Conservation (phyloP, 2,797 vertebrate genomes). For the Miichthys miiuy region DNA sequence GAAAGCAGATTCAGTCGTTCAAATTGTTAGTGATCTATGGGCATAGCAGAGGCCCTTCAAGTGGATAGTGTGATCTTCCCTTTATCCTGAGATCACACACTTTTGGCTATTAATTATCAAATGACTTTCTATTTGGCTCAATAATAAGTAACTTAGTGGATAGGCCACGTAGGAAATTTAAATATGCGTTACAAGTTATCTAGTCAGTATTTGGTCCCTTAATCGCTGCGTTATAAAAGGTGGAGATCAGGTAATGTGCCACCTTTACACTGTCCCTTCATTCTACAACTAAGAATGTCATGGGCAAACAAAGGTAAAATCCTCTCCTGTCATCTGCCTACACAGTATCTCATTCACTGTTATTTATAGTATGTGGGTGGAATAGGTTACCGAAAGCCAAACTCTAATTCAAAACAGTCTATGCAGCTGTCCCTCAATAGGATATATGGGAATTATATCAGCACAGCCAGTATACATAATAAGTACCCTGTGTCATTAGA, state of each 20-base stretch:
- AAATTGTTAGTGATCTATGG: slow-evolving; percentile 64
- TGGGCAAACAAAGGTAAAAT: slow-evolving; percentile 54
- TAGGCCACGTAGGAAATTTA: slow-evolving; percentile 45
- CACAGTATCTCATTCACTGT: slow-evolving; percentile 57
- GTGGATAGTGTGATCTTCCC: slow-evolving; percentile 69
- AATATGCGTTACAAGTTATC: slow-evolving; percentile 55
- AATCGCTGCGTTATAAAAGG: slow-evolving; percentile 50
- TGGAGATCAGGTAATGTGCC: slow-evolving; percentile 43
- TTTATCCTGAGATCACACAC: slow-evolving; percentile 73
- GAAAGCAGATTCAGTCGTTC: slow-evolving; percentile 60
- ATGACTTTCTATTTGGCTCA: slow-evolving; percentile 65
- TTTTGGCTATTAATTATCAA: slow-evolving; percentile 67
- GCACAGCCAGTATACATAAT: slow-evolving; percentile 19
- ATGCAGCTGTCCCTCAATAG: slow-evolving; percentile 16
- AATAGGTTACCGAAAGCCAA: slow-evolving; percentile 48
- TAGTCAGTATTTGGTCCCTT: slow-evolving; percentile 46
- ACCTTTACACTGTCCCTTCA: slow-evolving; percentile 45
- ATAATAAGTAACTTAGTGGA: slow-evolving; percentile 50
- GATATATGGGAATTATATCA: slow-evolving; percentile 34
- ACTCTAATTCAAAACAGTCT: slow-evolving; percentile 48
- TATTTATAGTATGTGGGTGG: slow-evolving; percentile 57
- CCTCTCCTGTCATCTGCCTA: slow-evolving; percentile 53
- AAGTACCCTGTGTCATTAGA: slow-evolving; percentile 49
- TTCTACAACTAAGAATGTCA: slow-evolving; percentile 51
- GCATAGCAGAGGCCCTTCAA: slow-evolving; percentile 62